These are phyloP conservation scores for Oreonectes daqikongensis DNA, from an alignment of 2,797 vertebrate species.

Conservation along the genomic window DNA sequence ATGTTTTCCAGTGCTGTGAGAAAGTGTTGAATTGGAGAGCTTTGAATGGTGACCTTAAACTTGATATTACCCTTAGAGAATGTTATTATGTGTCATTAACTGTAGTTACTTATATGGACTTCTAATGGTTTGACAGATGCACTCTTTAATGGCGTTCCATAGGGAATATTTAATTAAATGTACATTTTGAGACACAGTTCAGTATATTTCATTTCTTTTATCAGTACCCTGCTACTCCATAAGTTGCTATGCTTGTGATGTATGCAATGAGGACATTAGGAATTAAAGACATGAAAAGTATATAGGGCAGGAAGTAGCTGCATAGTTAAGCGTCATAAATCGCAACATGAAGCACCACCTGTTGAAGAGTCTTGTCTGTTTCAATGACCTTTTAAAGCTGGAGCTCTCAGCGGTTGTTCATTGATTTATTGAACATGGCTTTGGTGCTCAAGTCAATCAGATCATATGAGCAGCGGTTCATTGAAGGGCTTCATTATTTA, in stretches of 20 bases:
- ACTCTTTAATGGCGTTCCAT: not conserved
- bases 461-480: slow-evolving; percentile 47
- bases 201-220: slow-evolving; percentile 8
- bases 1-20: slow-evolving; percentile 31
- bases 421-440: slow-evolving; percentile 58
- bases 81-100: slow-evolving; percentile 29
- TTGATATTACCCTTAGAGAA: slow-evolving; percentile 15
- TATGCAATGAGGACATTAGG: too few relatives aligned
- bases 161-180: slow-evolving; percentile 19
- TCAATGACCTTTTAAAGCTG: slow-evolving; percentile 49
- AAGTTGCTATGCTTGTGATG: not conserved
- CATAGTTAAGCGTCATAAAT: slow-evolving; percentile 1
- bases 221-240: not conserved
- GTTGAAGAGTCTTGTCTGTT: slow-evolving; percentile 1
- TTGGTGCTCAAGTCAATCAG: slow-evolving; percentile 44
- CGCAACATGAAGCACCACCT: slow-evolving; percentile 1
- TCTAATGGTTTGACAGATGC: slow-evolving; percentile 33
- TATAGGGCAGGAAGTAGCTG: not conserved
- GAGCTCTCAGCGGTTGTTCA: slow-evolving; percentile 47
- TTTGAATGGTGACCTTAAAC: slow-evolving; percentile 29
- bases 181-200: not conserved
- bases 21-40: slow-evolving; percentile 15
- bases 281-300: slow-evolving; percentile 11
- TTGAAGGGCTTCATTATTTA: slow-evolving; percentile 60
- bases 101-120: slow-evolving; percentile 27